Base-by-base conservation (phyloP, 2,113 vertebrate species). In the Rhineura floridana region DNA sequence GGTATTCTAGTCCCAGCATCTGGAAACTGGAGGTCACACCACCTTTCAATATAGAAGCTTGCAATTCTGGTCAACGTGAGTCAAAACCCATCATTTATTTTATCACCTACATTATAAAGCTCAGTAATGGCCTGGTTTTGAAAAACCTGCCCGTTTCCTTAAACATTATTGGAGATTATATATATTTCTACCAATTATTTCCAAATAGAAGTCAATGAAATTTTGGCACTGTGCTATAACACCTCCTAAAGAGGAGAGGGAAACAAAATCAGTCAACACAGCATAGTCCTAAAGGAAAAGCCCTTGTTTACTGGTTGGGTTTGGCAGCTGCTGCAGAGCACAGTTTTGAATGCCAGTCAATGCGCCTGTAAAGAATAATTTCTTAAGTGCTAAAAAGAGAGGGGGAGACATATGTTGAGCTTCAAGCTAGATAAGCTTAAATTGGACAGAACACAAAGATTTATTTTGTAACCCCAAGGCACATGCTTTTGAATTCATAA, bases 401-500 rank as follows among this genome's bases (percentile, higher is more conserved):
- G 77, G 50, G 6, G 33, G 25, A 15, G 17, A 33, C 25, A 11
- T 42, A 30, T 10, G 23, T 52, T 55, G 50, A 55, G 46, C 63
- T 8, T 69, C n/a, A 87, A 55, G 17, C n/a, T 36, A 52, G 30
- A 12, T 36, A 55, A 55, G 63, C 9, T 39, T 15, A 88, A 81
- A 65, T 89, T 70, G 93, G 69, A 65, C 62, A 67, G 8, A 67
- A 19, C 39, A 83, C 39, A 83, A n/a, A 11, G 6, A n/a, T 19
- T 23, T 75, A 19, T 77, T 78, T 1, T 0, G 25, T 33, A 92
- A 85, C 50, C 1, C 81, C 0, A 44, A 48, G 78, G 92, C 90
- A 92, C 92, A 88, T 90, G 90, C 84, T 94, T 94, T 91, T 93
- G 93, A 93, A 63, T 12, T 10, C 93, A 92, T 77, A 84, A 92